These are phyloP conservation scores for Phrixothrix hirtus DNA, from an alignment of 2,888 invertebrate genomes.

Conservation along the genomic window DNA sequence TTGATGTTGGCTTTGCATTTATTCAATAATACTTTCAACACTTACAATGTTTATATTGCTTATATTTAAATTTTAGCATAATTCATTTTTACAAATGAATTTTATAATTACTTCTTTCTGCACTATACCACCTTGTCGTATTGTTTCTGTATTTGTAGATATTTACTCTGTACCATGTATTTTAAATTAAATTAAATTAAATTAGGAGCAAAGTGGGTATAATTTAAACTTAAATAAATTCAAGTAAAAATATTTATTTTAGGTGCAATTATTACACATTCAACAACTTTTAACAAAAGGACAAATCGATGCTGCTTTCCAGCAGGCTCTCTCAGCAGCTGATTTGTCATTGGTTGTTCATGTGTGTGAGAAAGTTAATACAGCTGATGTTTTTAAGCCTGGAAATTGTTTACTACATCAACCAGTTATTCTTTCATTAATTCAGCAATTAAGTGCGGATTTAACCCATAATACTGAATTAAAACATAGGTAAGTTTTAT, in stretches of 20 bases:
- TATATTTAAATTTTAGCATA: too few species aligned
- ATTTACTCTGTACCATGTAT: too few species aligned
- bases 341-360: constrained; percentile 86
- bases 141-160: too few species aligned
- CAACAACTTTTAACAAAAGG: constrained; percentile 70
- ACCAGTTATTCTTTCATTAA: constrained; percentile 87
- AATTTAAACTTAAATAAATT: too few species aligned
- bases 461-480: constrained; percentile 81
- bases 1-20: too few species aligned
- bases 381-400: constrained; percentile 74
- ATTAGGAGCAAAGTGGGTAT: too few species aligned
- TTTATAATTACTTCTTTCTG: too few species aligned
- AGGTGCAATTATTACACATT: constrained; percentile 70
- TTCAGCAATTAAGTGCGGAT: constrained; percentile 92
- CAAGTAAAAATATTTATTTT: constrained; percentile 25
- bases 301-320: constrained; percentile 86
- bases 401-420: constrained; percentile 77
- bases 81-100: too few species aligned
- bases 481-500: constrained; percentile 69
- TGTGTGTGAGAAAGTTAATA: constrained; percentile 84
- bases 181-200: too few species aligned
- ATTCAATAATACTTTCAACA: too few species aligned
- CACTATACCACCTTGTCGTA: too few species aligned
- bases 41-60: too few species aligned
- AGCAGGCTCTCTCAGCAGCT: constrained; percentile 85